Conservation (phyloP, 2,888 invertebrate genomes). For the Ischnura elegans region DNA sequence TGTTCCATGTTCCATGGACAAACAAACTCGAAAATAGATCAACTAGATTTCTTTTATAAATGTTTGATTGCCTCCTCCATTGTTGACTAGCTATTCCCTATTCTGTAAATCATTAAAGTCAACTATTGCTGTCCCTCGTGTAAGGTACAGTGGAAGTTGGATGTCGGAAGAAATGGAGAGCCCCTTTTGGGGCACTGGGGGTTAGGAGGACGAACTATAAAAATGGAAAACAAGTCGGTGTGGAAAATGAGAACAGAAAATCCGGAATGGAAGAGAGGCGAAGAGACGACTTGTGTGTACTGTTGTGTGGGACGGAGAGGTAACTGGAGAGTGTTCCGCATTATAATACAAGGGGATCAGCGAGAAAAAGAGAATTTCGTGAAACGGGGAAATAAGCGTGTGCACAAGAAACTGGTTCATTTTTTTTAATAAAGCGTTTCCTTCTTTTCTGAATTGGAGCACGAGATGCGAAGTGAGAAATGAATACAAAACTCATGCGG, state of each 20-base stretch:
- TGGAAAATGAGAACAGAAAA: constrained; percentile 57
- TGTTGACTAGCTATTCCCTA: too few species aligned
- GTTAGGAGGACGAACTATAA: too few species aligned
- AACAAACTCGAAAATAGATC: too few species aligned
- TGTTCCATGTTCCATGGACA: too few species aligned
- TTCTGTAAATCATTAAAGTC: too few species aligned
- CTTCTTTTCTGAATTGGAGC: background rate
- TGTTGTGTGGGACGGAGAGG: background rate
- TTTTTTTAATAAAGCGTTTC: background rate
- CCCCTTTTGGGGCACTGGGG: too few species aligned
- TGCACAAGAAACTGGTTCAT: background rate
- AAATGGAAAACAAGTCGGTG: constrained; percentile 56
- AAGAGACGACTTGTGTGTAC: background rate
- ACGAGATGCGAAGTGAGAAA: background rate
- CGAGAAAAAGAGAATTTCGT: background rate
- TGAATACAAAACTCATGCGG: background rate
- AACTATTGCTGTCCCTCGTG: too few species aligned
- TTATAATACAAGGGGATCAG: background rate
- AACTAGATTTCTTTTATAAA: too few species aligned
- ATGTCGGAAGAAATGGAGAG: too few species aligned
- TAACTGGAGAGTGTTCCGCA: too few species aligned
- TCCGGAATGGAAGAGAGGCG: background rate
- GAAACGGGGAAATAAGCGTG: background rate
- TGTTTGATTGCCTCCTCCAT: too few species aligned
- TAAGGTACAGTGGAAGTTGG: too few species aligned